These are phyloP conservation scores for Zoanthus sociatus DNA, from an alignment of 92 coral and sea anemone genomes.

Conservation along the genomic window DNA sequence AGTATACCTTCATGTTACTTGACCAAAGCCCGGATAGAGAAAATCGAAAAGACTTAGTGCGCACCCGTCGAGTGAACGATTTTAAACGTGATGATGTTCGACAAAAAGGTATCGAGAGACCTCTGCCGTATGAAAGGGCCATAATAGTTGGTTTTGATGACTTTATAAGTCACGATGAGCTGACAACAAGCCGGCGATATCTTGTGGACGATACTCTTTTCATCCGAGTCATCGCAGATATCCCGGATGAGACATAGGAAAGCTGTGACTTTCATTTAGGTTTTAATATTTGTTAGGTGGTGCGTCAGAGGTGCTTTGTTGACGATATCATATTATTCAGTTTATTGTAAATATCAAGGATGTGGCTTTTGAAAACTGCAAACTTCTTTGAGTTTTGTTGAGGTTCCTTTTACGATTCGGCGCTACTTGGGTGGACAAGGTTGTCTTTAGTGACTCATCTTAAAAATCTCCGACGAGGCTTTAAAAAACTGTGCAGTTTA, in stretches of 20 bases:
- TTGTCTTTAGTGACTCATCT: not conserved
- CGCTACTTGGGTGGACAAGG: too few species aligned
- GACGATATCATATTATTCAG: too few species aligned
- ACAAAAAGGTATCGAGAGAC: conserved; percentile 92
- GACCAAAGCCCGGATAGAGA: conserved; percentile 86
- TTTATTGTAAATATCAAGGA: too few species aligned
- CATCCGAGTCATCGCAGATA: conserved; percentile 85
- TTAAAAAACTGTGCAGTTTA: not conserved
- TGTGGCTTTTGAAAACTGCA: too few species aligned
- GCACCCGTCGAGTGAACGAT: conserved; percentile 93
- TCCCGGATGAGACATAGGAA: conserved; percentile 57
- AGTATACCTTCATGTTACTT: conserved; percentile 84
- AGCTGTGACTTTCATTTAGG: not conserved
- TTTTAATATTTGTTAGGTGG: too few species aligned
- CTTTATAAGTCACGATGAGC: conserved; percentile 84
- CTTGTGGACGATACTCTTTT: conserved; percentile 80
- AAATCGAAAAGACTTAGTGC: conserved; percentile 84
- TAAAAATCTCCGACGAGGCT: not conserved
- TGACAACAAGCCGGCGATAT: conserved; percentile 74
- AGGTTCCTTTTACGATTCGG: too few species aligned
- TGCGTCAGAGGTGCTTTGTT: too few species aligned
- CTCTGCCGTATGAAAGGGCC: conserved; percentile 93
- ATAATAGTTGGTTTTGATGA: conserved; percentile 99
- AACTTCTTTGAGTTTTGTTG: too few species aligned
- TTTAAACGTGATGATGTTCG: conserved; percentile 93